phyloP scores from a whole-genome alignment of 64 coral and sea anemone genomes.

The Hydrozoanthus tunicans region DNA sequence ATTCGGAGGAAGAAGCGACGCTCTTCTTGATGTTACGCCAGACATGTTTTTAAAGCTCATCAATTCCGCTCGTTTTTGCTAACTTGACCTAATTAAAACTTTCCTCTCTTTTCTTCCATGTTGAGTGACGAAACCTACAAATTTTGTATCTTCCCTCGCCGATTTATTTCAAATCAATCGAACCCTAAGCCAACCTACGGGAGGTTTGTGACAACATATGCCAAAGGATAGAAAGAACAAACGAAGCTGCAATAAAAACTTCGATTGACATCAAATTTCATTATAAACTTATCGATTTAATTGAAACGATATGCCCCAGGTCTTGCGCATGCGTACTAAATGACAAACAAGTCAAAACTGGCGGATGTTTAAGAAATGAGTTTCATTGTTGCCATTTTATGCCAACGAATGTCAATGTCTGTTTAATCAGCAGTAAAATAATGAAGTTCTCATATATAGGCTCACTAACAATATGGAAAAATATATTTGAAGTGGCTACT shows the following conservation, averaged over 20 bases:
- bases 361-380: conserved; percentile 26
- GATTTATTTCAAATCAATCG: conserved; percentile 17
- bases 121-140: too few species aligned
- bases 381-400: conserved; percentile 35
- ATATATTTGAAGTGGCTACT: background rate
- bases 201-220: conserved; percentile 10
- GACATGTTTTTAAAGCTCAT: background rate
- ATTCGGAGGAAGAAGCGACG: conserved; percentile 18
- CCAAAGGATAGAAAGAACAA: conserved; percentile 36
- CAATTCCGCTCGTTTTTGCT: background rate
- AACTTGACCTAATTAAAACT: background rate
- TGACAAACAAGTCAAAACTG: conserved; percentile 22
- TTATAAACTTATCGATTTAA: conserved; percentile 28
- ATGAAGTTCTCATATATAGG: conserved; percentile 32
- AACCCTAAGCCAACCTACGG: background rate
- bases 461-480: background rate
- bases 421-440: conserved; percentile 14
- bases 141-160: conserved; percentile 6
- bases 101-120: background rate
- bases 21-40: background rate
- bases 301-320: conserved; percentile 4
- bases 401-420: background rate
- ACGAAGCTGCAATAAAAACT: background rate
- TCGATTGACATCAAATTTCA: background rate
- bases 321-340: background rate